These are phyloP conservation scores for Dynastes grantii DNA, from an alignment of 2,888 invertebrate genomes.

Conservation along the genomic window DNA sequence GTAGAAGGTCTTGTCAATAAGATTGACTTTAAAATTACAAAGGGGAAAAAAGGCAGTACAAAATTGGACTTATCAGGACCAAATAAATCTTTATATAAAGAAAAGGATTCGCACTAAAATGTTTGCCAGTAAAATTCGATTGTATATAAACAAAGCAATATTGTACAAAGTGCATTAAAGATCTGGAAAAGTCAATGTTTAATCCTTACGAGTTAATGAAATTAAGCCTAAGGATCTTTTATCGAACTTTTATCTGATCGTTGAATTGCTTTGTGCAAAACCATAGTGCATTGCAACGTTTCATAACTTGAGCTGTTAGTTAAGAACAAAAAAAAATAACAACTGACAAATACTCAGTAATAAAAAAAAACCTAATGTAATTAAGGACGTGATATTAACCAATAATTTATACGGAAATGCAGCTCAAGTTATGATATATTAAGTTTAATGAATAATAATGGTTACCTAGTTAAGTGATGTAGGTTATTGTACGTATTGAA, in stretches of 20 bases:
- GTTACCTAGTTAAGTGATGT: slow-evolving; percentile 12
- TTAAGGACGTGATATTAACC: too few species aligned
- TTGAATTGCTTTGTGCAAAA: neutral
- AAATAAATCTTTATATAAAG: slow-evolving; percentile 9
- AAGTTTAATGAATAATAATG: neutral
- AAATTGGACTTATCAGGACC: slow-evolving; percentile 38
- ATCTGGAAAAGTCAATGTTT: too few species aligned
- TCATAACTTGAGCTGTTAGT: neutral
- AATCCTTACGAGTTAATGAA: too few species aligned
- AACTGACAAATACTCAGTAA: neutral
- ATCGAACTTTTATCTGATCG: too few species aligned
- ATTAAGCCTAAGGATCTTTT: too few species aligned
- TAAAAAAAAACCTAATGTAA: neutral
- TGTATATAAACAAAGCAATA: slow-evolving; percentile 48
- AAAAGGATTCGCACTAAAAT: slow-evolving; percentile 32
- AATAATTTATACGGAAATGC: neutral
- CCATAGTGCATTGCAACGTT: slow-evolving; percentile 3
- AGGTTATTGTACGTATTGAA: neutral
- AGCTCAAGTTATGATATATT: neutral
- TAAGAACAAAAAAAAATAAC: neutral
- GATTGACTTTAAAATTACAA: slow-evolving; percentile 24
- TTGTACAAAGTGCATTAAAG: neutral
- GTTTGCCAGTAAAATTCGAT: slow-evolving; percentile 47
- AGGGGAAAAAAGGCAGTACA: neutral
- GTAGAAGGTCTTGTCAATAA: neutral